Percentiles rank a stretch among this genome's conserved stretches.
phyloP scores from a whole-genome alignment of 2,797 vertebrate species.

The Cossypha polioptera region DNA sequence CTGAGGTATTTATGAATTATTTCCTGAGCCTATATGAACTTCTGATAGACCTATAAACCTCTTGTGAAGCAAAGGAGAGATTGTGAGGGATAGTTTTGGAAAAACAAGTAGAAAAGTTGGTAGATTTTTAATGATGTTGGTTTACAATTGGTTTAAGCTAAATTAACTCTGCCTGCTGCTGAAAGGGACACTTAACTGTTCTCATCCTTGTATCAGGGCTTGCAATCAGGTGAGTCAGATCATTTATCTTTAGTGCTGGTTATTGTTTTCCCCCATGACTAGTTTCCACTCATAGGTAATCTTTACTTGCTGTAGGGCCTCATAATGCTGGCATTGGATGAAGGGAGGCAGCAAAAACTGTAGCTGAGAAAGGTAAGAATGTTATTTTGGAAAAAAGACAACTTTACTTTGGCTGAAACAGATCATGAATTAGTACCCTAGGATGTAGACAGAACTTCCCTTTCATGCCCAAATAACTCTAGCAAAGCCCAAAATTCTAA shows the following conservation, averaged over 20 bases:
- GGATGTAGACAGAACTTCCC: not conserved
- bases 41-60: not conserved
- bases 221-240: not conserved
- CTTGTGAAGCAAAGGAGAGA: not conserved
- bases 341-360: not conserved
- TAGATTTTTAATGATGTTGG: not conserved
- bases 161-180: not conserved
- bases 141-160: not conserved
- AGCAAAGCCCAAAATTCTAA: not conserved
- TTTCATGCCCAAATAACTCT: not conserved
- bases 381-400: not conserved
- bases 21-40: not conserved
- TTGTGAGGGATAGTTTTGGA: not conserved
- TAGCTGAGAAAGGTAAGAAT: not conserved
- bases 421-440: not conserved
- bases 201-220: not conserved
- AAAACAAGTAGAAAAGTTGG: not conserved
- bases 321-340: not conserved
- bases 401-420: not conserved
- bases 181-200: not conserved
- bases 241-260: not conserved
- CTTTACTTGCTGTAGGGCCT: not conserved
- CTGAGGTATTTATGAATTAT: not conserved
- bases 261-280: fast-evolving
- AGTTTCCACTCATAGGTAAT: not conserved